These are phyloP conservation scores for Thalassarche chlororhynchos DNA, from an alignment of 2,113 vertebrate genomes.

Conservation along the genomic window DNA sequence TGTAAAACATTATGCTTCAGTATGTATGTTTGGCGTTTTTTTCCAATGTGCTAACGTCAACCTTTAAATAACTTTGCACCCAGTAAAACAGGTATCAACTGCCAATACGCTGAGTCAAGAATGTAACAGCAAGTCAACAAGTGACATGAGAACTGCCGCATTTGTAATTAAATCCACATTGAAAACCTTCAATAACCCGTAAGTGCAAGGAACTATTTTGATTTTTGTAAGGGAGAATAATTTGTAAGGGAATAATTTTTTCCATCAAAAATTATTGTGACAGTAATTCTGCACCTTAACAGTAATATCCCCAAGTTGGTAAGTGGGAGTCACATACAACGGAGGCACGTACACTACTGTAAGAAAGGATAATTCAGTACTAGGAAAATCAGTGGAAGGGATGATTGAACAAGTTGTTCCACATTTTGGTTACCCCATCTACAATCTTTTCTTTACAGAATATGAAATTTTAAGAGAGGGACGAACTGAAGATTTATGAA, in stretches of 20 bases:
- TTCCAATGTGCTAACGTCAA: neutral
- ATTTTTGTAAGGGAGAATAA: neutral
- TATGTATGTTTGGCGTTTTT: neutral
- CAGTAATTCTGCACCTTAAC: neutral
- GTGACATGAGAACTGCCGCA: neutral
- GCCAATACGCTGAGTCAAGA: neutral
- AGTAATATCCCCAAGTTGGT: neutral
- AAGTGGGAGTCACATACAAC: accelerated
- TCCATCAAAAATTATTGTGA: neutral
- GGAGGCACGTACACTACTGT: accelerated
- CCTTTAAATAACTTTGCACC: neutral
- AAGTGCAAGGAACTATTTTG: neutral
- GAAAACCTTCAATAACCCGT: neutral
- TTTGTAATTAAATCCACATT: neutral
- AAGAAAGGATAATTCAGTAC: neutral
- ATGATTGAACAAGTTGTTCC: neutral
- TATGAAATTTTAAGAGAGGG: neutral
- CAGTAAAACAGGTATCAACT: neutral
- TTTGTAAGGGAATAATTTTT: neutral
- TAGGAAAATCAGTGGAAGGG: neutral
- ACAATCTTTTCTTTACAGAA: neutral
- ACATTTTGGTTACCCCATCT: neutral
- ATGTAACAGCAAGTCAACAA: neutral
- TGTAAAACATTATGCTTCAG: accelerated
- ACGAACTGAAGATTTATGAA: neutral